Evolutionary conservation across 2,113 vertebrate species (phyloP), one percentile per base, ranked within the genome.

Genomic region (Deroptyus accipitrinus): DNA sequence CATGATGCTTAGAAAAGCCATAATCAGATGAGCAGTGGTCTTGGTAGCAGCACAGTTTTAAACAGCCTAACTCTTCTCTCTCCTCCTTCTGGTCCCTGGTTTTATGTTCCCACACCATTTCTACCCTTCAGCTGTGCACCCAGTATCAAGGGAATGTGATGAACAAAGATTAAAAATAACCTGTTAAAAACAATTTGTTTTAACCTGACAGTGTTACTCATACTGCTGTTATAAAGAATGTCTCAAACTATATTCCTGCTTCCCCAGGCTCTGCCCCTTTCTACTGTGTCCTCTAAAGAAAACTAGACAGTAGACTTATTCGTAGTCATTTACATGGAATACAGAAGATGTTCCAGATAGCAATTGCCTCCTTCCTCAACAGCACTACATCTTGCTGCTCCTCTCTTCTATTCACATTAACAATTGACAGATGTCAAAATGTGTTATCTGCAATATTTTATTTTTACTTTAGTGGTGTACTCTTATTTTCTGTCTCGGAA

Each of bases 81-180:
- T 64, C 2, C 0, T 78, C 57, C 23, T 89, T 84, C 55, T 64
- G 17, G 22, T 79, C n/a, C 41, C n/a, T 63, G 25, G 33, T 27
- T 92, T 82, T 63, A 59, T 39, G 66, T 63, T 86, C 46, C 64
- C 41, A 89, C 77, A 75, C 9, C 51, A 19, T 46, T 84, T 81
- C 61, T 54, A 68, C n/a, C 37, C 81, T 86, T 51, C 51, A 92
- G 37, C 46, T 91, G 41, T 63, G 17, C 51, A 64, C 25, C 17
- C 74, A 59, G 27, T 42, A 74, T 27, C 57, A 90, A 48, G 31
- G 7, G 35, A 81, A 48, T 76, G n/a, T 86, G 76, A 49, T 52
- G 59, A 89, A 84, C 23, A 91, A 89, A 48, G 19, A 87, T 68
- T 92, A 81, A 94, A 96, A 94, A 83, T 74, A 91, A 77, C 15